Evolutionary conservation across 2,113 vertebrate species (phyloP).

Genomic region (Catharus fuscescens): DNA sequence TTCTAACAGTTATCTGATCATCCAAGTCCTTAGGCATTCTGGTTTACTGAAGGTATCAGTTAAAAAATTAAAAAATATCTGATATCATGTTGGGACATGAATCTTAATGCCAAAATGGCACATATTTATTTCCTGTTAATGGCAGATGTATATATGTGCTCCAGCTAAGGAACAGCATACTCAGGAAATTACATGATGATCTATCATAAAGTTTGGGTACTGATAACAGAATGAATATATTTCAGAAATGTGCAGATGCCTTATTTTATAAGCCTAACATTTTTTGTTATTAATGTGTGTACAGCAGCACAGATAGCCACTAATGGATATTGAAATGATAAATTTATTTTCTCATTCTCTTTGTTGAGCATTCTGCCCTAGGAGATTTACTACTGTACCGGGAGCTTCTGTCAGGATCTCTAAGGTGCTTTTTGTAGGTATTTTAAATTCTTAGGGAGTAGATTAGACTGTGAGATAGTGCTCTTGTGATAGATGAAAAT

Average conservation of each 20-base stretch:
- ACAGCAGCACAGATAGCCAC: background rate
- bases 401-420: background rate
- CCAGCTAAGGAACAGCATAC: background rate
- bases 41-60: constrained; percentile 23
- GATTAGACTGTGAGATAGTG: background rate
- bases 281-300: constrained; percentile 41
- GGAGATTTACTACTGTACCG: background rate
- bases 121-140: constrained; percentile 63
- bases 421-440: background rate
- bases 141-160: constrained; percentile 15
- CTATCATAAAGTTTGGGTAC: constrained; percentile 42
- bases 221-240: constrained; percentile 31
- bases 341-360: constrained; percentile 16
- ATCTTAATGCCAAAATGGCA: constrained; percentile 44
- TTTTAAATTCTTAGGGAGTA: background rate
- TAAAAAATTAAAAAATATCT: constrained; percentile 37
- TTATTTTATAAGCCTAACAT: constrained; percentile 32
- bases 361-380: background rate
- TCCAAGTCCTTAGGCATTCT: constrained; percentile 15
- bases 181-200: constrained; percentile 40
- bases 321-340: constrained; percentile 48
- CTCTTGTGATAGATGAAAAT: background rate
- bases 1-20: constrained; percentile 35
- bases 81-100: constrained; percentile 16
- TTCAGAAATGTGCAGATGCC: constrained; percentile 20